phyloP scores from a whole-genome alignment of 2,113 vertebrate genomes.

The Cinclus mexicanus region DNA sequence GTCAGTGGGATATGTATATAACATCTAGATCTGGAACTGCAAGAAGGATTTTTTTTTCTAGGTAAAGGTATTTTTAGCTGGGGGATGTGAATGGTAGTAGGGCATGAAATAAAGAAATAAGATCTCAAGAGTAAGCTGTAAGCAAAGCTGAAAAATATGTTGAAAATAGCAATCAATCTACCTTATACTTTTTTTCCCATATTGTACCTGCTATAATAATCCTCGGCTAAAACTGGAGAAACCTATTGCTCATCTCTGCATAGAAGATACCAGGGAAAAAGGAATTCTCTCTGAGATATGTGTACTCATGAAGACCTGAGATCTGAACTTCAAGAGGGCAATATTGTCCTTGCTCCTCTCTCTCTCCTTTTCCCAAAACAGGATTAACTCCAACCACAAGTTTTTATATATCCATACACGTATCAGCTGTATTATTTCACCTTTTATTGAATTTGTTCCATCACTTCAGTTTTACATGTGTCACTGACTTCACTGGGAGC shows the following conservation, averaged over 20 bases:
- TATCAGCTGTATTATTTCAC: background rate
- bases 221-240: background rate
- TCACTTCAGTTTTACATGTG: background rate
- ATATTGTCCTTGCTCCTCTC: background rate
- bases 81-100: background rate
- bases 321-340: background rate
- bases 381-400: background rate
- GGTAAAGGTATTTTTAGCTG: background rate
- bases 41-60: background rate
- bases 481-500: background rate
- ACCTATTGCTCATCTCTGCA: background rate
- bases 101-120: background rate
- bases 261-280: background rate
- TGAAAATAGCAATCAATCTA: slow-evolving; percentile 3
- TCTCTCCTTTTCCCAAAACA: background rate
- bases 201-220: background rate
- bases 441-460: background rate
- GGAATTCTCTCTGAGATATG: background rate
- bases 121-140: background rate
- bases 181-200: background rate
- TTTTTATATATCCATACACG: background rate
- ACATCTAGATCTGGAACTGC: background rate
- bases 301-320: background rate
- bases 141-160: background rate
- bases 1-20: background rate